Conservation (phyloP, 2,113 vertebrate genomes). For the Phyllostomus discolor region DNA sequence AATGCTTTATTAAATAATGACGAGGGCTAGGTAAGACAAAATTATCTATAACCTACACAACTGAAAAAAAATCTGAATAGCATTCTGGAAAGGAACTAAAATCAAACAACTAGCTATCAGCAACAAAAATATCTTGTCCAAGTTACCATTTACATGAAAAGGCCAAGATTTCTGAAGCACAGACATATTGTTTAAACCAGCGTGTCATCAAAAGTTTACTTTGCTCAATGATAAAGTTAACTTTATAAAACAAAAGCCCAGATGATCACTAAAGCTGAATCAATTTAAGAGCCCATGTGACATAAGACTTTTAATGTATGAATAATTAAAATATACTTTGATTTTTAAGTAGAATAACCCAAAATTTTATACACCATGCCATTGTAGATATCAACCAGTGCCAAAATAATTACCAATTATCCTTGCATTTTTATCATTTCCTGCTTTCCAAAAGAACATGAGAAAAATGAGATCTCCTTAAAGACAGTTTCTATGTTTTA, state of each 20-base stretch:
- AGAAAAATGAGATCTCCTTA: neutral
- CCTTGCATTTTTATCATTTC: neutral
- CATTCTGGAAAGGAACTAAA: neutral
- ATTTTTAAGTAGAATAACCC: neutral
- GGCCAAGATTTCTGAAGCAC: neutral
- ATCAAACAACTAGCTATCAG: neutral
- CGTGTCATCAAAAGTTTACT: neutral
- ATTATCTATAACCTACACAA: neutral
- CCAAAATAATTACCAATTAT: neutral
- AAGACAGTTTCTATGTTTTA: neutral
- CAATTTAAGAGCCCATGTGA: neutral
- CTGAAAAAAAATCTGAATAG: neutral
- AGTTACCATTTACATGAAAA: neutral
- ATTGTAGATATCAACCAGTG: neutral
- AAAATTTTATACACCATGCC: neutral
- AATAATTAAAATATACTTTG: neutral
- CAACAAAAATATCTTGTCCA: neutral
- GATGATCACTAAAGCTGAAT: neutral
- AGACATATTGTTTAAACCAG: neutral
- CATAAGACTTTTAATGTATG: neutral
- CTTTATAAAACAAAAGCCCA: neutral
- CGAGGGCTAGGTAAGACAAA: neutral
- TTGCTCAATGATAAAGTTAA: neutral
- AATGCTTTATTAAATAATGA: neutral
- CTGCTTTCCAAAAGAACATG: conserved; percentile 18